Evolutionary conservation across 2,888 invertebrate genomes (phyloP).

Genomic region (Dione juno): DNA sequence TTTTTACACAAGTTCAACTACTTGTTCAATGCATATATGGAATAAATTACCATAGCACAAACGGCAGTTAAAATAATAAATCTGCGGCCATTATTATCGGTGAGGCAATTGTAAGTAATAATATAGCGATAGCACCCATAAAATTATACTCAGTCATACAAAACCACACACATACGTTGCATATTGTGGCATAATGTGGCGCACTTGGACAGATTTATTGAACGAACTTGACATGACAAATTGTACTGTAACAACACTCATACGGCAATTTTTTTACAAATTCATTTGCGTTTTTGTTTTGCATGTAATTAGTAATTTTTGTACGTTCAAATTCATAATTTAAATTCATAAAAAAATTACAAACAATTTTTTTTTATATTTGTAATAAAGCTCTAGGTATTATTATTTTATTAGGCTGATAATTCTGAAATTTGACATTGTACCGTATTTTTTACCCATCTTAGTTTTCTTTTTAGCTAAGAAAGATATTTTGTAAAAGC

Average conservation of each 20-base stretch:
- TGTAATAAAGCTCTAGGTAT: too few relatives aligned
- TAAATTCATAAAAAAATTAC: too few relatives aligned
- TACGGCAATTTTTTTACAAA: conserved; percentile 13
- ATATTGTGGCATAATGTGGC: conserved; percentile 38
- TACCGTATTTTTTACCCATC: too few relatives aligned
- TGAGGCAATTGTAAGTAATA: conserved; percentile 36
- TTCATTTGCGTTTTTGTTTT: conserved; percentile 1
- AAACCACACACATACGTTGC: conserved; percentile 38
- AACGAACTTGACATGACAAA: conserved; percentile 40
- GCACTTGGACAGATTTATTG: conserved; percentile 39
- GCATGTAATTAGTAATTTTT: neutral
- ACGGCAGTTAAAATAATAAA: conserved; percentile 28
- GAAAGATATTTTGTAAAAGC: neutral
- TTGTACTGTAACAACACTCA: conserved; percentile 31
- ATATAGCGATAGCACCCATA: conserved; percentile 34
- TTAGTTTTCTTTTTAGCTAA: neutral
- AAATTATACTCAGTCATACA: conserved; percentile 37
- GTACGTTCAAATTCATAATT: too few relatives aligned
- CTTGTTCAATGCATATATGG: neutral
- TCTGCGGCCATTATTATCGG: conserved; percentile 27
- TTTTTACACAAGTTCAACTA: neutral
- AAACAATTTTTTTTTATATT: too few relatives aligned
- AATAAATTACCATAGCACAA: neutral
- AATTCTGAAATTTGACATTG: too few relatives aligned
- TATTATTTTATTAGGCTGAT: too few relatives aligned